Conservation (phyloP, 2,888 invertebrate species). For the Galerucella nymphaeae region DNA sequence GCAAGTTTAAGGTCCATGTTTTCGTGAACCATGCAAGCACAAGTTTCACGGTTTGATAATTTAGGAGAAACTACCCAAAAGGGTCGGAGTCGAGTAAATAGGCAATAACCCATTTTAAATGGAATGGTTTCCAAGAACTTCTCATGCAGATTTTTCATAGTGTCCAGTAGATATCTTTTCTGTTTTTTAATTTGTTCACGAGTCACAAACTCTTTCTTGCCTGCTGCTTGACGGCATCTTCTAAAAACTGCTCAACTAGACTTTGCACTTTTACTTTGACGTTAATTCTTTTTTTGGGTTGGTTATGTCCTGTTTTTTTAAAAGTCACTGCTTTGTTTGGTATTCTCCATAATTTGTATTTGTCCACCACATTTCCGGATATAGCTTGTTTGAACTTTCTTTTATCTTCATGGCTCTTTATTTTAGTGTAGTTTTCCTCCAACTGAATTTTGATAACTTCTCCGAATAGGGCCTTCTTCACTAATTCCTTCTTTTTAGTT, state of each 20-base stretch:
- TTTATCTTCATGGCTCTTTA: not conserved
- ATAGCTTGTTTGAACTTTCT: constrained; percentile 9
- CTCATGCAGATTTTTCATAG: not conserved
- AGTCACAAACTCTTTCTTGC: not conserved
- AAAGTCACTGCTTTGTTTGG: constrained; percentile 2
- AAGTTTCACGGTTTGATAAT: constrained; percentile 46
- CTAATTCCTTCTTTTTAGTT: too few species aligned
- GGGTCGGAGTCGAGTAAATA: constrained; percentile 45
- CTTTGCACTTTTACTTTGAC: too few species aligned
- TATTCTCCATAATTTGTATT: constrained; percentile 17
- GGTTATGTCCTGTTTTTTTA: too few species aligned
- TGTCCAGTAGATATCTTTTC: not conserved
- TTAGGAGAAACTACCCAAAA: constrained; percentile 47
- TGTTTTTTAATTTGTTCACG: not conserved
- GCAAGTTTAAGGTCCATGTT: not conserved
- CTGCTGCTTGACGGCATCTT: not conserved
- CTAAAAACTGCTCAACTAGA: constrained; percentile 1
- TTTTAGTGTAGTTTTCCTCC: constrained; percentile 2
- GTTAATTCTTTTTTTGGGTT: too few species aligned
- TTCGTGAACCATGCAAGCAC: constrained; percentile 30
- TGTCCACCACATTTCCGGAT: constrained; percentile 5
- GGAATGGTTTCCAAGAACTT: not conserved
- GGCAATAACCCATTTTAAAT: constrained; percentile 29
- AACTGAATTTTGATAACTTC: constrained; percentile 11
- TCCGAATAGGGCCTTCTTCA: not conserved